Evolutionary conservation across 2,888 invertebrate species (phyloP).

Genomic region (Luffia ferchaultella): DNA sequence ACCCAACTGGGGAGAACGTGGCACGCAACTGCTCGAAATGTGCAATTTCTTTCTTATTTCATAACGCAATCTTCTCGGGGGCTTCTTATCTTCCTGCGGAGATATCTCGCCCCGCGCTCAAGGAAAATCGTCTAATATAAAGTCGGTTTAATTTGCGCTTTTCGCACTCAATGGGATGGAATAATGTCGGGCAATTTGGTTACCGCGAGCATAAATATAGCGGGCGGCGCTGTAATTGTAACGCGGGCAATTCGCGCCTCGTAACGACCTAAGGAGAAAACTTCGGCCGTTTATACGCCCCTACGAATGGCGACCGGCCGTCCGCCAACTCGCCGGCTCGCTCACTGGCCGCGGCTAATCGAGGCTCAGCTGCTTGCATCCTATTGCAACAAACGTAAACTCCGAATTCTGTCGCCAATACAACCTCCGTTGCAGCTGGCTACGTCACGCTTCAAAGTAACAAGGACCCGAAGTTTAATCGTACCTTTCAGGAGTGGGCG

Average conservation of each 20-base stretch:
- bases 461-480: constrained; percentile 3
- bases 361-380: no score
- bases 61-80: constrained; percentile 59
- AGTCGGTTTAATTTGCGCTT: constrained; percentile 68
- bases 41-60: constrained; percentile 63
- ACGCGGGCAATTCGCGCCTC: constrained; percentile 63
- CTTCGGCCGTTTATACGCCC: constrained; percentile 55
- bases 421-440: no score
- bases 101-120: constrained; percentile 59
- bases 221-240: constrained; percentile 62
- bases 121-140: constrained; percentile 66
- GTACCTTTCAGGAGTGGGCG: constrained; percentile 2
- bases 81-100: constrained; percentile 58
- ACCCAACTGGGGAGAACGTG: neutral
- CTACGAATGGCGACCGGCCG: constrained; percentile 29
- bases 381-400: no score
- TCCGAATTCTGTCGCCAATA: no score
- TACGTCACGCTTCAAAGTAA: no score
- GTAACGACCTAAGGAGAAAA: constrained; percentile 61
- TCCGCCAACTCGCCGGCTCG: constrained; percentile 14
- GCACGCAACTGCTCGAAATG: constrained; percentile 50
- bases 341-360: neutral
- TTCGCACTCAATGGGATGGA: constrained; percentile 68
- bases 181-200: constrained; percentile 68
- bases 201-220: constrained; percentile 66